Evolutionary conservation across 2,888 invertebrate species (phyloP).

Genomic region (Villa cingulata): DNA sequence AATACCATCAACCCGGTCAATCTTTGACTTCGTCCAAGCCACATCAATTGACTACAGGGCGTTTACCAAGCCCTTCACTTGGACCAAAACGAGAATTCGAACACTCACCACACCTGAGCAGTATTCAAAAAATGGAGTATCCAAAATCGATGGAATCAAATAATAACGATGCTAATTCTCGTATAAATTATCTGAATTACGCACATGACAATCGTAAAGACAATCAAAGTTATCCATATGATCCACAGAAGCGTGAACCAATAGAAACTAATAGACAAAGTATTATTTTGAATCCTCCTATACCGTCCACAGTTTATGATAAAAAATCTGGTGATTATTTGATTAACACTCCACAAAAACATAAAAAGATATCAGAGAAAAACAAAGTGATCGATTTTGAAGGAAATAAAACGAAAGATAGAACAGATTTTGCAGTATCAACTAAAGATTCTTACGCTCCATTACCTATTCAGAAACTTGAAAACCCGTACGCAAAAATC

Average conservation of each 20-base stretch:
- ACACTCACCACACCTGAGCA: not conserved
- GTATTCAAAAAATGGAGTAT: not conserved
- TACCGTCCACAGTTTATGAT: constrained; percentile 2
- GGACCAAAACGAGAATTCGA: not conserved
- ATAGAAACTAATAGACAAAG: not conserved
- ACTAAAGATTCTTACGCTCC: not conserved
- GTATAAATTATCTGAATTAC: not conserved
- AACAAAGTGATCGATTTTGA: not conserved
- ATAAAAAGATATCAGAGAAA: not conserved
- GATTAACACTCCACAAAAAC: constrained; percentile 4
- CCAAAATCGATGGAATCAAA: not conserved
- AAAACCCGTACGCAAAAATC: not conserved
- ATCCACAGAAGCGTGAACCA: not conserved
- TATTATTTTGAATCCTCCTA: constrained; percentile 5
- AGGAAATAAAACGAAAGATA: not conserved
- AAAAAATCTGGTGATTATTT: constrained; percentile 6
- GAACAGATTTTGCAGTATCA: not conserved
- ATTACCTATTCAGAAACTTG: not conserved
- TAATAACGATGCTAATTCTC: not conserved
- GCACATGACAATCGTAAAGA: not conserved
- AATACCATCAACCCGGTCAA: not conserved
- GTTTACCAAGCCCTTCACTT: not conserved
- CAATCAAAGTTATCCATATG: not conserved
- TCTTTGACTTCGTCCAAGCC: too few species aligned
- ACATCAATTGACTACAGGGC: not conserved